Base-by-base conservation (phyloP, 1,140 invertebrate species). In the Diorhabda elongata region DNA sequence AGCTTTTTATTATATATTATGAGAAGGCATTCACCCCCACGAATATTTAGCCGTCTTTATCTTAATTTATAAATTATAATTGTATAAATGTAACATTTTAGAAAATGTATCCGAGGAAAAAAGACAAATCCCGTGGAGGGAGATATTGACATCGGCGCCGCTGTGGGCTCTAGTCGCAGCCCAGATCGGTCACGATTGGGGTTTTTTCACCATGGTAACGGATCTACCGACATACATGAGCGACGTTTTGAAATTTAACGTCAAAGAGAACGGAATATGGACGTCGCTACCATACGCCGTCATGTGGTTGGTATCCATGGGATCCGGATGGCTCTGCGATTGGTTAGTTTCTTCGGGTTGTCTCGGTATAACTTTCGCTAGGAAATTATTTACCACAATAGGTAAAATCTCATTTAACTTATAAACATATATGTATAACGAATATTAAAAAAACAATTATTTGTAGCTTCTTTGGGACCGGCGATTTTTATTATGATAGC, bases 221-320 rank as follows among this genome's bases (percentile, higher is more conserved):
- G 92, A 95, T 81, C 82, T 98, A 41, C 96, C 96, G 2, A 94
- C 93, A 86, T 98, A 96, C 82, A 92, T 98, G 89, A 90, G 90
- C 71, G 89, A 92, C 79, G 91, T 96, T 2, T 82, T 98, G 5
- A 89, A 92, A 77, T 95, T 94, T 80, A 88, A 92, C 71, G 92
- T 96, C 58, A 87, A 86, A 69, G 81, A 86, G 73, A 90, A 91
- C 71, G 90, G 90, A 3, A 77, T 87, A 0, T 84, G 89, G 42
- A 90, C 89, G 3, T 86, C 90, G 0, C 68, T 91, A 43, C 90
- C 91, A 0, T 92, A 92, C 73, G 75, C 90, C 0, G 83, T 86
- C 65, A 91, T 92, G 90, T 92, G 89, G 89, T 82, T 92, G 41
- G 85, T 87, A 47, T 89, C 89, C 0, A 83, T 91, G 71, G 78